phyloP scores from a whole-genome alignment of 2,797 vertebrate genomes.

The Steatocranus sp. region DNA sequence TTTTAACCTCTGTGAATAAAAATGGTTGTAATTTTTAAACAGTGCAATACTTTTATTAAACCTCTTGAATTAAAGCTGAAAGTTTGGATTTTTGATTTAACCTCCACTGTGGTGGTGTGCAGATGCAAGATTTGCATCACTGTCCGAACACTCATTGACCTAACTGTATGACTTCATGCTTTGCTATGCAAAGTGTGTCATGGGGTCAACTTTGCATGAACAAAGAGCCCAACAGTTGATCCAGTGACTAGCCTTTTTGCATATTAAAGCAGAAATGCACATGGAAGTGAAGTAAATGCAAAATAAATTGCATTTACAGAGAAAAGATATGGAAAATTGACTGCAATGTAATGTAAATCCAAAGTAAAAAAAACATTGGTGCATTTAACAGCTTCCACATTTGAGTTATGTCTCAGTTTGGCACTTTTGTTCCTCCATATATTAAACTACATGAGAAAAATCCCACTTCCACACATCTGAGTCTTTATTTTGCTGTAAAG shows the following conservation, averaged over 20 bases:
- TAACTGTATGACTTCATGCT: not conserved
- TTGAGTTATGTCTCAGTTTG: not conserved
- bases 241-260: accelerated
- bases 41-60: not conserved
- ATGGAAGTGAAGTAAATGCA: not conserved
- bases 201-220: not conserved
- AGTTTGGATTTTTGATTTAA: not conserved
- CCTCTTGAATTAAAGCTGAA: not conserved
- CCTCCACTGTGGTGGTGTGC: accelerated
- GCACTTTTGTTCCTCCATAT: not conserved
- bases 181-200: not conserved
- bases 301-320: not conserved
- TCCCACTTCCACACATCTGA: not conserved
- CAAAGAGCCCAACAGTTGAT: accelerated
- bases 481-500: not conserved
- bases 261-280: not conserved
- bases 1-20: not conserved
- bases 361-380: not conserved
- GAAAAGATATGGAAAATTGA: not conserved
- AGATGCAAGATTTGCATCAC: not conserved
- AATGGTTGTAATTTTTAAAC: not conserved
- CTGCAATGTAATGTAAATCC: not conserved
- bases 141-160: not conserved
- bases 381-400: not conserved
- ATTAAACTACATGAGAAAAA: not conserved